phyloP scores from a whole-genome alignment of 2,888 invertebrate genomes.

The Hirtodrosophila alboralis region DNA sequence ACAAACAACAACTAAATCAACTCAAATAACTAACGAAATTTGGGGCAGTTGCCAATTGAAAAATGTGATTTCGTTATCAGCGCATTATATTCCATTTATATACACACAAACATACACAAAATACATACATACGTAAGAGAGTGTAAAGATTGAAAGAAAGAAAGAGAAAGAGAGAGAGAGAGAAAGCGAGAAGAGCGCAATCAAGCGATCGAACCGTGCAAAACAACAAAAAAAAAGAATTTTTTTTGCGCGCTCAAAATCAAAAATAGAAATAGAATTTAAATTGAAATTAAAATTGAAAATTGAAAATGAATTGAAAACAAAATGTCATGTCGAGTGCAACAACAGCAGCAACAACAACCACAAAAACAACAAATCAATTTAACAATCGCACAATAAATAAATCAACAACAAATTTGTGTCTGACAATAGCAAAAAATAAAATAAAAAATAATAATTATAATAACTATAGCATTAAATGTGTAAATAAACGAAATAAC shows the following conservation, averaged over 20 bases:
- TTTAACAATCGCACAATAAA: constrained; percentile 21
- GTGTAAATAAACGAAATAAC: constrained; percentile 70
- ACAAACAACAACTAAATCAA: constrained; percentile 27
- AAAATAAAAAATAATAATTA: constrained; percentile 26
- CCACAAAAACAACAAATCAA: constrained; percentile 29
- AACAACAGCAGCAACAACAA: constrained; percentile 24
- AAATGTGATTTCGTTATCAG: constrained; percentile 69
- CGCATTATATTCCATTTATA: constrained; percentile 48
- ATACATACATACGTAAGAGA: constrained; percentile 7
- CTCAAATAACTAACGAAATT: constrained; percentile 58
- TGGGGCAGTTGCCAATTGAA: constrained; percentile 78
- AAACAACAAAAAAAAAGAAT: constrained; percentile 32
- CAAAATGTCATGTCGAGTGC: constrained; percentile 52
- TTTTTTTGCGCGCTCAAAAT: constrained; percentile 37
- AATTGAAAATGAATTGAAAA: constrained; percentile 37
- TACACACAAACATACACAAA: constrained; percentile 8
- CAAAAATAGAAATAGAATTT: constrained; percentile 38
- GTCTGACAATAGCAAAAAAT: constrained; percentile 38
- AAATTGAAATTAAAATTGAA: constrained; percentile 27
- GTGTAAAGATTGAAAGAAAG: constrained; percentile 32
- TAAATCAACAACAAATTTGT: constrained; percentile 34
- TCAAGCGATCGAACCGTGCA: constrained; percentile 29
- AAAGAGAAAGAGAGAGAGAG: constrained; percentile 3
- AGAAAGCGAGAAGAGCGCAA: constrained; percentile 15
- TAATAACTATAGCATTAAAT: constrained; percentile 45